phyloP scores from a whole-genome alignment of 2,888 invertebrate species.

The Atethmia centrago region DNA sequence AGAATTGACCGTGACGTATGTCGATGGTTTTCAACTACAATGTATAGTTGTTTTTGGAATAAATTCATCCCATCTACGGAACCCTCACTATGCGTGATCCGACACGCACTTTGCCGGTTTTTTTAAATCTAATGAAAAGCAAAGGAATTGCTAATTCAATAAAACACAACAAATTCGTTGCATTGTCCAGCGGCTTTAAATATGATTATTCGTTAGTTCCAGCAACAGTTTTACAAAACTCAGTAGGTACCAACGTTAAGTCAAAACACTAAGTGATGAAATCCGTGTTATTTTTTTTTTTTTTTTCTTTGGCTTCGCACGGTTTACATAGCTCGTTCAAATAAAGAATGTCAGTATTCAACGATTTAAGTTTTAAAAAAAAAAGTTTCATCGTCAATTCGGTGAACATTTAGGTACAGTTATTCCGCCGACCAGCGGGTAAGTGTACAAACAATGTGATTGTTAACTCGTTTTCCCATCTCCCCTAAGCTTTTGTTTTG shows the following conservation, averaged over 20 bases:
- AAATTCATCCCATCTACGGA: too few relatives aligned
- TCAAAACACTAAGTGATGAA: slow-evolving; percentile 17
- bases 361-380: slow-evolving; percentile 35
- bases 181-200: not conserved
- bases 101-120: too few relatives aligned
- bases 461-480: slow-evolving; percentile 59
- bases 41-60: too few relatives aligned
- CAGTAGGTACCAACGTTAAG: slow-evolving; percentile 6
- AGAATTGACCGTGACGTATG: too few relatives aligned
- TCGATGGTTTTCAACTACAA: too few relatives aligned
- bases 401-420: slow-evolving; percentile 46
- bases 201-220: not conserved
- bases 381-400: slow-evolving; percentile 47
- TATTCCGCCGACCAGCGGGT: slow-evolving; percentile 42
- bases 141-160: not conserved
- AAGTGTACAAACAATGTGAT: slow-evolving; percentile 58
- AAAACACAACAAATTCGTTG: not conserved
- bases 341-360: slow-evolving; percentile 18
- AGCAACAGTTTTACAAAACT: slow-evolving; percentile 24
- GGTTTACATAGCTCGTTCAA: slow-evolving; percentile 10
- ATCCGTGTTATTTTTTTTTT: slow-evolving; percentile 32
- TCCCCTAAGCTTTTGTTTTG: slow-evolving; percentile 58
- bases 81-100: too few relatives aligned
- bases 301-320: too few relatives aligned
- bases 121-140: not conserved